Evolutionary conservation across 2,797 vertebrate genomes (phyloP).

Genomic region (Sternotherus odoratus): DNA sequence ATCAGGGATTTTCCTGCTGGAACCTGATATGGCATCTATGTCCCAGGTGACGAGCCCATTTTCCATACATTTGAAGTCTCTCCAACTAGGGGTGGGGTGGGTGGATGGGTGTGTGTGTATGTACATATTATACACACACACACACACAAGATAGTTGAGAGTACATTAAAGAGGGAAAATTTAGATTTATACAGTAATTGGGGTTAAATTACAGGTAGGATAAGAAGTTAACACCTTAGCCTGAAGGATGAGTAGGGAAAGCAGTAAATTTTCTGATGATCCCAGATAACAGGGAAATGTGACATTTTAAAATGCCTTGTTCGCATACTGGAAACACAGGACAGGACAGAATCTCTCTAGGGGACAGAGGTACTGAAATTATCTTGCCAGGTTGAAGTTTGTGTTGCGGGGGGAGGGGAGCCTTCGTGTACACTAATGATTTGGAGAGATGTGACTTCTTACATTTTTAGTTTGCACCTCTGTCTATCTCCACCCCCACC

Average conservation of each 20-base stretch:
- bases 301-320: neutral
- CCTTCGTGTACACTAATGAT: rapidly evolving
- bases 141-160: neutral
- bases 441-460: neutral
- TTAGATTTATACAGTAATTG: neutral
- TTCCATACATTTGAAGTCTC: neutral
- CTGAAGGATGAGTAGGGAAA: neutral
- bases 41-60: rapidly evolving
- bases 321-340: neutral
- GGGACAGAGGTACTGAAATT: neutral
- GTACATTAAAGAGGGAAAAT: neutral
- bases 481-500: neutral
- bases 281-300: neutral
- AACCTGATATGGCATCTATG: neutral
- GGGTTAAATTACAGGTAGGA: neutral
- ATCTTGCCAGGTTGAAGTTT: neutral
- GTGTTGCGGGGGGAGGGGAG: too few species aligned
- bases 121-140: too few species aligned
- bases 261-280: neutral
- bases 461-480: neutral
- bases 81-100: neutral
- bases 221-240: neutral
- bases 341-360: neutral
- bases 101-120: rapidly evolving
- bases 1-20: neutral